Evolutionary conservation across 2,113 vertebrate genomes (phyloP).

Genomic region (Brachirus orientalis): DNA sequence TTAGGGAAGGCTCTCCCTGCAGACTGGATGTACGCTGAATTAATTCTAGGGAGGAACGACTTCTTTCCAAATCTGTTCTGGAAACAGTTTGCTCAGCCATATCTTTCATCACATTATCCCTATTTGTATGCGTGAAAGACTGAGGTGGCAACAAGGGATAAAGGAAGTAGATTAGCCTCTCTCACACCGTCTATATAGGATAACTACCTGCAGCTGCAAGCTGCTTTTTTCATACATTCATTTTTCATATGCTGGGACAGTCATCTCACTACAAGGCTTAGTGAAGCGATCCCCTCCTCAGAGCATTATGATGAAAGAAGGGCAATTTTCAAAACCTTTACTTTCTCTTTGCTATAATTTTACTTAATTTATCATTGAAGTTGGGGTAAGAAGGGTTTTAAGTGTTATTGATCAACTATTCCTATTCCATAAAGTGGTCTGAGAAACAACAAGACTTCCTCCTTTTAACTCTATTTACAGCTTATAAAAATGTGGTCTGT

Average conservation of each 20-base stretch:
- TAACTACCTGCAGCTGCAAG: constrained; percentile 72
- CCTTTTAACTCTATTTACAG: no score
- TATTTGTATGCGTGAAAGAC: constrained; percentile 46
- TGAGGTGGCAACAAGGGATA: constrained; percentile 47
- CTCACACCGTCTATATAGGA: constrained; percentile 26
- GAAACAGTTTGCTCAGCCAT: constrained; percentile 40
- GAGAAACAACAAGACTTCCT: no score
- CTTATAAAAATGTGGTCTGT: no score
- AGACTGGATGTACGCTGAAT: constrained; percentile 54
- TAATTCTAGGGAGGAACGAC: constrained; percentile 53
- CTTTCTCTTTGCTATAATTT: no score
- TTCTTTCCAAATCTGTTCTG: constrained; percentile 41
- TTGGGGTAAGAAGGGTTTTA: not conserved
- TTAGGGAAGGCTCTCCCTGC: constrained; percentile 19
- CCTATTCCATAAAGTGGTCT: no score
- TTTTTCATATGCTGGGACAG: constrained; percentile 71
- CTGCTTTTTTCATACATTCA: constrained; percentile 51
- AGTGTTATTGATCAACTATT: no score
- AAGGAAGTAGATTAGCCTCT: constrained; percentile 51
- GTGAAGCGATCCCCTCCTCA: constrained; percentile 16
- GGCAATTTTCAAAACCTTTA: no score
- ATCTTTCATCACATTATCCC: constrained; percentile 44
- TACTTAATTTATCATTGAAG: not conserved
- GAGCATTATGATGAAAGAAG: no score
- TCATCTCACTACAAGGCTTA: constrained; percentile 24